Base-by-base conservation (phyloP, 2,113 vertebrate genomes). In the Calyptommatus sinebrachiatus region DNA sequence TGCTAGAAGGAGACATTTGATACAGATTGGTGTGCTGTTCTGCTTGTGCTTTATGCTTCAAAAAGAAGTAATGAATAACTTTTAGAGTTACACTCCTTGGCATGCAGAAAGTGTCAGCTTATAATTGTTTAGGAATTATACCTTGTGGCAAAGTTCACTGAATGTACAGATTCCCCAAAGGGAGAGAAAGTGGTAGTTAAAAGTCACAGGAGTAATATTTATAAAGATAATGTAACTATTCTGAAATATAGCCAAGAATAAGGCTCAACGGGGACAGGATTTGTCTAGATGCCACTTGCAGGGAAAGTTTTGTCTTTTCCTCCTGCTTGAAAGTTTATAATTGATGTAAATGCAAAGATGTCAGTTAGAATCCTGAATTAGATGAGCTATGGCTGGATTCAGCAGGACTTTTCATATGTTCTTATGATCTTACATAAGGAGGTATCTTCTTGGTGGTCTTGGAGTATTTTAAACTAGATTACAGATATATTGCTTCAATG, bases 61-160 rank as follows among this genome's bases (percentile, higher is more conserved):
- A 70, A 71, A 35, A 21, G 41, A 29, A 73, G n/a, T 2, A n/a
- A 24, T 76, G 35, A 80, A 73, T 73, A 80, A 35, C 66, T 71
- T 76, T 50, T 57, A 63, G 76, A 16, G 28, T 16, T 11, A 0
- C 31, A 14, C 67, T 76, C 28, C 45, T 71, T 71, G 63, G 41
- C 8, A 70, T 71, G 28, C 65, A 60, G 29, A n/a, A 41, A 18
- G 29, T 78, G 65, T 7, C 41, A n/a, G 29, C 2, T 35, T 26
- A 18, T 21, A 71, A 35, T 70, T 63, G 53, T 29, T 81, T 62
- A 67, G 46, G 71, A 81, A 76, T 70, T 5, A 18, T 63, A 8
- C 73, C 57, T 22, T 26, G 14, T 21, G 63, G 66, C 66, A 46
- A 69, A 48, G 8, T 75, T 69, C 11, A 29, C 20, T 81, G 50